Evolutionary conservation across 1,140 invertebrate species (phyloP), one percentile per base, ranked within the genome.

Genomic region (Drosophila insularis): DNA sequence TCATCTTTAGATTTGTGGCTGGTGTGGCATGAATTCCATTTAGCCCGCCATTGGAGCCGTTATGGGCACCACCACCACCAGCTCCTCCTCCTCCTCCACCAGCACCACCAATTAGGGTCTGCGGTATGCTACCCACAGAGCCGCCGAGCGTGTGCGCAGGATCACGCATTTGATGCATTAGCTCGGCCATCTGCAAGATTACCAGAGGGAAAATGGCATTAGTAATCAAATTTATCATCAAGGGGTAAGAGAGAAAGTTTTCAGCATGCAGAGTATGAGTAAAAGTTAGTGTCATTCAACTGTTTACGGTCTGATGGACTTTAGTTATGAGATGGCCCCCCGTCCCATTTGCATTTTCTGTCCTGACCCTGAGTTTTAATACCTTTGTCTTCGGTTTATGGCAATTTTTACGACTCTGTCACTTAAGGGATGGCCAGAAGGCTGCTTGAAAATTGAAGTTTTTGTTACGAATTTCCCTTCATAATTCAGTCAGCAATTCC

Each of bases 151-250:
- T 91, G 60, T 92, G 91, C 11, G 86, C 87, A 23, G 91, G 91
- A 75, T 92, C 91, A 5, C 91, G 85, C 89, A 92, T 92, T 75
- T 92, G 91, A 67, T 92, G 91, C 91, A 92, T 92, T 61, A 92
- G 72, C 74, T 92, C 91, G 35, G 91, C 91, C 91, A 92, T 92
- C 91, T 92, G 53, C 6, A 71, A 77, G 6, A 17, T 1, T 63
- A 62, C 50, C 19, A 11, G 10, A 1, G 27, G 27, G 27, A 53
- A 31, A 32, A 23, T 61, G 8, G 19, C 43, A 43, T 70, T 6
- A 71, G 62, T 46, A 40, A 63, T 62, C 65, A 46, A 40, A 40
- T 37, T 32, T 14, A 27, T 14, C 19, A 35, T 31, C 39, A 21
- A 37, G 46, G 35, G 37, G 60, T 46, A 40, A 32, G 35, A 2